A percentile compares a stretch with the other conserved stretches of the same genome.
Conservation (phyloP, 2,113 vertebrate genomes). For the Nothobranchius furzeri region DNA sequence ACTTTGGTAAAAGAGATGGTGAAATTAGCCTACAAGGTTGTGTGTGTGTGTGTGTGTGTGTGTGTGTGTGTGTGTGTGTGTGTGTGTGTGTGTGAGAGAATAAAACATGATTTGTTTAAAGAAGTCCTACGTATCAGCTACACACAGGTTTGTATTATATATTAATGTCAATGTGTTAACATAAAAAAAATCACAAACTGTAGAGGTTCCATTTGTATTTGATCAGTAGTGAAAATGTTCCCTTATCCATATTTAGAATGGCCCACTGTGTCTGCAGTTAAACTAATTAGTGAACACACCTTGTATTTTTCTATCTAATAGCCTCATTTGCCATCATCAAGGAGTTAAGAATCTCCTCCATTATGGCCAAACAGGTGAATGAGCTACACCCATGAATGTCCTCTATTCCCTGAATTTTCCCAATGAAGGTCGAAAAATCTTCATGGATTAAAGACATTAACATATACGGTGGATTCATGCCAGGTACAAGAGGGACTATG, state of each 20-base stretch:
- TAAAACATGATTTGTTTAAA: too few species aligned
- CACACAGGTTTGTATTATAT: too few species aligned
- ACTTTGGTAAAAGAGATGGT: too few species aligned
- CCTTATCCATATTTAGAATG: neutral
- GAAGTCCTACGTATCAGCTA: too few species aligned
- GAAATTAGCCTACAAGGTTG: too few species aligned
- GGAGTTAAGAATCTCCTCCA: neutral
- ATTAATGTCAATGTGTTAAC: too few species aligned
- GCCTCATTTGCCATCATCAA: constrained; percentile 10
- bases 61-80: too few species aligned
- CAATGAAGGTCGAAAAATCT: constrained; percentile 14
- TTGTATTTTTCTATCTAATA: constrained; percentile 3
- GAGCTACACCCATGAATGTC: constrained; percentile 9
- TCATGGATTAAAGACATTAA: constrained; percentile 30
- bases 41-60: too few species aligned
- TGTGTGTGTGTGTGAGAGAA: too few species aligned
- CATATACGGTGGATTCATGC: constrained; percentile 5
- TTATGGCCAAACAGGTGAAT: constrained; percentile 1
- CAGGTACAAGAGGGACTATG: constrained; percentile 29
- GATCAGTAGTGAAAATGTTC: neutral
- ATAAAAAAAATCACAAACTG: neutral
- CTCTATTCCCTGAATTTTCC: neutral
- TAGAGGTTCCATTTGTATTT: constrained; percentile 4
- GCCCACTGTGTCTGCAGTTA: neutral
- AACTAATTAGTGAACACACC: neutral